phyloP scores from a whole-genome alignment of 1,140 invertebrate genomes.

The Arctopsyche grandis region DNA sequence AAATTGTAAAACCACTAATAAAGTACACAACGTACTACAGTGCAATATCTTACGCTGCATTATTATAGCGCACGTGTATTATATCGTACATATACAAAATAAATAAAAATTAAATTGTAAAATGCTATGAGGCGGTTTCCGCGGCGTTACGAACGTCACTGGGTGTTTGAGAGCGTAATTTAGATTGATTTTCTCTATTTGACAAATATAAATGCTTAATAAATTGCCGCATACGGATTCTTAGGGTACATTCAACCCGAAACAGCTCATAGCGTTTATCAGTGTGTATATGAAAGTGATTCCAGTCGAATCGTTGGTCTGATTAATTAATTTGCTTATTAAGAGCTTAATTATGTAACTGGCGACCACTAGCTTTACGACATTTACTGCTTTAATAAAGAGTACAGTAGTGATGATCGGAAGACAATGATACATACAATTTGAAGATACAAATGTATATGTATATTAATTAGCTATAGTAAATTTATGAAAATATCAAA shows the following conservation, averaged over 20 bases:
- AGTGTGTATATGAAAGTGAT: constrained; percentile 50
- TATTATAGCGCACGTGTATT: no score
- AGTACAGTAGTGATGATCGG: neutral
- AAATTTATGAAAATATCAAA: no score
- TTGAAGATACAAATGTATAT: no score
- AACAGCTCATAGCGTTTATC: constrained; percentile 37
- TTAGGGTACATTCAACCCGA: constrained; percentile 38
- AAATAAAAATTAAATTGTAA: no score
- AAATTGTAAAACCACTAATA: constrained; percentile 32
- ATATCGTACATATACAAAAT: no score
- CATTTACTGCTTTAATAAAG: neutral
- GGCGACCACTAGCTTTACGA: constrained; percentile 44
- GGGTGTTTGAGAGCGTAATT: neutral
- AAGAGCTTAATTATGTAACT: constrained; percentile 52
- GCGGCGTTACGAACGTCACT: no score
- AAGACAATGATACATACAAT: no score
- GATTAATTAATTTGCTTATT: constrained; percentile 56
- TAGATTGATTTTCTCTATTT: constrained; percentile 43
- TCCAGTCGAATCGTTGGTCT: constrained; percentile 53
- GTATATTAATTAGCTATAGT: no score
- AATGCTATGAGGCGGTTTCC: no score
- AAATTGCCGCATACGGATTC: constrained; percentile 44
- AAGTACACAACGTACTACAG: neutral
- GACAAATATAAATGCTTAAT: constrained; percentile 51
- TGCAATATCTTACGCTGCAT: no score